Conservation (phyloP, 2,888 invertebrate genomes). For the Agrotis clavis region DNA sequence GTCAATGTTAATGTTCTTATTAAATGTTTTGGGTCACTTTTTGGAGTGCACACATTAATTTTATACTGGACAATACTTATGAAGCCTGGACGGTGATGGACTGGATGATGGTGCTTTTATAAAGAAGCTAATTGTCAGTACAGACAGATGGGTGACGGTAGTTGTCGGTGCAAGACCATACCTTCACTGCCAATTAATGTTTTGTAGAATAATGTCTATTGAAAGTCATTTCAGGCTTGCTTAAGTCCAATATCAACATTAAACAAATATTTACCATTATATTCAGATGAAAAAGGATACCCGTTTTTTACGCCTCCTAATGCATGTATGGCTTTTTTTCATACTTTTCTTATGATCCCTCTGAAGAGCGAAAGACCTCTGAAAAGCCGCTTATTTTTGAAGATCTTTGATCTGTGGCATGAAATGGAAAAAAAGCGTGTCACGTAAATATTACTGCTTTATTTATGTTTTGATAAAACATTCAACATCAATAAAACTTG, state of each 20-base stretch:
- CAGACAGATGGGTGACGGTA: too few relatives aligned
- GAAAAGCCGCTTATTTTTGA: conserved; percentile 36
- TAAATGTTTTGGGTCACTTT: too few relatives aligned
- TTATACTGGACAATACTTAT: too few relatives aligned
- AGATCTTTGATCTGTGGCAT: conserved; percentile 15
- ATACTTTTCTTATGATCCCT: conserved; percentile 33
- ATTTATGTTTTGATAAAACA: background rate
- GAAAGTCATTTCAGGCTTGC: background rate
- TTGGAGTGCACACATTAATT: too few relatives aligned
- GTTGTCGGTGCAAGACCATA: too few relatives aligned
- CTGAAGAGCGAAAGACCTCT: conserved; percentile 20
- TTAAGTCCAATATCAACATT: background rate
- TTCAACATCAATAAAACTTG: background rate
- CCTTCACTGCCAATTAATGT: too few relatives aligned
- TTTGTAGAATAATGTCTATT: background rate
- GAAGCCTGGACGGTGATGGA: too few relatives aligned
- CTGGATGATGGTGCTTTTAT: too few relatives aligned
- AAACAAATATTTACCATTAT: too few relatives aligned
- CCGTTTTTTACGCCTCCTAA: conserved; percentile 8
- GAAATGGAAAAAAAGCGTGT: background rate
- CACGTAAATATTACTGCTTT: background rate
- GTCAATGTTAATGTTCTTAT: too few relatives aligned
- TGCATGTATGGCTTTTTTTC: conserved; percentile 13
- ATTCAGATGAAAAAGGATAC: background rate
- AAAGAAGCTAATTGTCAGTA: too few relatives aligned